These are phyloP conservation scores for Ctenodactylus gundi DNA, from an alignment of 2,113 vertebrate species.

Conservation along the genomic window DNA sequence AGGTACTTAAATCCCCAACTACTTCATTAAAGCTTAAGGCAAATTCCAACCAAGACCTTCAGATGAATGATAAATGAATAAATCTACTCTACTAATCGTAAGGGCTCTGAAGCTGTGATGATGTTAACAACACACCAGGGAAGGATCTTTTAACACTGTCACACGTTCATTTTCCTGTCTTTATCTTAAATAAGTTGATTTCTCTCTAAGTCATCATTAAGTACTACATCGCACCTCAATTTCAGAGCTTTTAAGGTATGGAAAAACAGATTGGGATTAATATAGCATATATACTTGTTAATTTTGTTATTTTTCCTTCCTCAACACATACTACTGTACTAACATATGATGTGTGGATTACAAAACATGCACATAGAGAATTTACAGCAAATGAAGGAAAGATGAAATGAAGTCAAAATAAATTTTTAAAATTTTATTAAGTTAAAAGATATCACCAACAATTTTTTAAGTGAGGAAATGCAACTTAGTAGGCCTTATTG, in stretches of 20 bases:
- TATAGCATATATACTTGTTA: not conserved
- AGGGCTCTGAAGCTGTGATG: not conserved
- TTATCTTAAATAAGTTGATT: slow-evolving; percentile 9
- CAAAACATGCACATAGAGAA: slow-evolving; percentile 4
- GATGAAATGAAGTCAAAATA: not conserved
- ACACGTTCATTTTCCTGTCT: slow-evolving; percentile 1
- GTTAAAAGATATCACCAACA: not conserved
- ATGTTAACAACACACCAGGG: not conserved
- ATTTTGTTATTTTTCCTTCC: slow-evolving; percentile 21
- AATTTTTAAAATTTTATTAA: not conserved
- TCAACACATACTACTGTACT: not conserved
- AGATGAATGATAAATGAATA: slow-evolving; percentile 28
- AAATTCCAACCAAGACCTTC: slow-evolving; percentile 21
- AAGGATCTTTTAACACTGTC: not conserved
- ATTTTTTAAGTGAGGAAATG: not conserved
- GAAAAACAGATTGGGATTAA: not conserved
- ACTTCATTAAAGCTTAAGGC: slow-evolving; percentile 27
- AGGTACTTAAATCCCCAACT: not conserved
- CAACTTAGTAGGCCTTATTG: not conserved
- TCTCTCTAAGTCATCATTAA: not conserved
- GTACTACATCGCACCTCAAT: not conserved
- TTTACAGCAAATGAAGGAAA: slow-evolving; percentile 21
- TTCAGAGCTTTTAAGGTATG: not conserved
- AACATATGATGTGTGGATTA: not conserved
- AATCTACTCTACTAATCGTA: slow-evolving; percentile 28